Base-by-base conservation (phyloP, 2,797 vertebrate genomes). In the Syndactyla subalaris region DNA sequence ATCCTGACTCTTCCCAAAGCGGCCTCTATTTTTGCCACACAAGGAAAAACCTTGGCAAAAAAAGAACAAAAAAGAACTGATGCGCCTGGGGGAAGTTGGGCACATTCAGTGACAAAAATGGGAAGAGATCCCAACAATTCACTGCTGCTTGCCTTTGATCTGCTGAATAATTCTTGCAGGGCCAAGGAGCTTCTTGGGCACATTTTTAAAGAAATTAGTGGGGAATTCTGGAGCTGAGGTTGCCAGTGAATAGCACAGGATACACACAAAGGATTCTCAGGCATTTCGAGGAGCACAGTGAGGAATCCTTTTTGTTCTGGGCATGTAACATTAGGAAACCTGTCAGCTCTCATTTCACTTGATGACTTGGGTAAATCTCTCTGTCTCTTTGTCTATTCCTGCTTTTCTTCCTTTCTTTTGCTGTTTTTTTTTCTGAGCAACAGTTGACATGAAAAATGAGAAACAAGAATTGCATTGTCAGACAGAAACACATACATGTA, bases 361-460 rank as follows among this genome's bases (percentile, higher is more conserved):
- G 45, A 96, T 70, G 83, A 63, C 93, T 93, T 14, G 10, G 61
- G 82, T 97, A 96, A 96, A 96, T 93, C 81, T 88, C 57, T 85
- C 82, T 49, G 46, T 88, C 81, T 92, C 84, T 95, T 95, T 95
- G 70, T 93, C 93, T 89, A 82, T 92, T 96, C 49, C 70, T 67
- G 36, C 80, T 84, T 94, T 89, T 78, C 58, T 95, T 79, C 67
- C 62, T 93, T 67, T 34, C 67, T 65, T 81, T 88, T 66, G 75
- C 91, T 88, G 75, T 65, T 77, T 79, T 85, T 30, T 12, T 10
- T 10, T 6, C 19, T 1, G 0, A 77, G 88, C 79, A 93, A 90
- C 38, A 82, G 78, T 67, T 82, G 91, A 95, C 12, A 14, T 95
- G 96, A 97, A 88, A 96, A 97, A 97, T 80, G 93, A 96, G 88